Percentiles rank a stretch among this genome's conserved stretches.
phyloP scores from a whole-genome alignment of 2,113 vertebrate genomes.

The Passer montanus region DNA sequence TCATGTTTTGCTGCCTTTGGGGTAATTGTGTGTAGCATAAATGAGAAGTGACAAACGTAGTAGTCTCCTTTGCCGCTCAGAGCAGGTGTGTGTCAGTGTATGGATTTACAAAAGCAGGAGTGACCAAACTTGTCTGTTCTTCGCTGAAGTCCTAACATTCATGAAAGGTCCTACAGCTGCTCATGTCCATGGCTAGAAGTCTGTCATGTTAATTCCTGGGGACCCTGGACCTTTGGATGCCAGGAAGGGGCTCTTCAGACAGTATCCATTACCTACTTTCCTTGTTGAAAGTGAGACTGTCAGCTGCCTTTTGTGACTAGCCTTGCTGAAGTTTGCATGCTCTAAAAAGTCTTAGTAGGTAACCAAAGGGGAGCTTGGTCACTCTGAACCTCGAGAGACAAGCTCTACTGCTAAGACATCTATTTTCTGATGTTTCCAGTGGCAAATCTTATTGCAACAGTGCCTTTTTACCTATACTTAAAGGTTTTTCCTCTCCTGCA shows the following conservation, averaged over 20 bases:
- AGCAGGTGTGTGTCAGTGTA: not conserved
- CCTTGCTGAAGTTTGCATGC: not conserved
- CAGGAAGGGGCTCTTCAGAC: not conserved
- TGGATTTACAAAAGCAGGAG: not conserved
- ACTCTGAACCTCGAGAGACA: not conserved
- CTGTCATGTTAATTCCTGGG: not conserved
- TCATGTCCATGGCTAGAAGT: fast-evolving
- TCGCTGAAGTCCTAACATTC: fast-evolving
- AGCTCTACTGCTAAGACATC: not conserved
- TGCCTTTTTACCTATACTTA: not conserved
- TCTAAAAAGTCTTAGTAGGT: not conserved
- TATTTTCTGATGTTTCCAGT: not conserved
- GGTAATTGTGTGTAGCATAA: not conserved
- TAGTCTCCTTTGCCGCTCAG: not conserved
- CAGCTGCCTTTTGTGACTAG: not conserved
- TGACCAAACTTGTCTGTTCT: not conserved
- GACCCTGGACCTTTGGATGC: not conserved
- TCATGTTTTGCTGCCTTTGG: conserved; percentile 8
- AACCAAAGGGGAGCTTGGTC: not conserved
- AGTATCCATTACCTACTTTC: not conserved
- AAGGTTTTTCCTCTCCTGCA: not conserved
- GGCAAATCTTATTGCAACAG: not conserved
- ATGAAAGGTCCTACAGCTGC: not conserved
- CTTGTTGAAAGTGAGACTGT: not conserved
- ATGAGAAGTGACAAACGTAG: not conserved